A percentile compares a stretch with the other conserved stretches of the same genome.
Evolutionary conservation across 1,140 invertebrate genomes (phyloP).

Genomic region (Trialeurodes vaporariorum): DNA sequence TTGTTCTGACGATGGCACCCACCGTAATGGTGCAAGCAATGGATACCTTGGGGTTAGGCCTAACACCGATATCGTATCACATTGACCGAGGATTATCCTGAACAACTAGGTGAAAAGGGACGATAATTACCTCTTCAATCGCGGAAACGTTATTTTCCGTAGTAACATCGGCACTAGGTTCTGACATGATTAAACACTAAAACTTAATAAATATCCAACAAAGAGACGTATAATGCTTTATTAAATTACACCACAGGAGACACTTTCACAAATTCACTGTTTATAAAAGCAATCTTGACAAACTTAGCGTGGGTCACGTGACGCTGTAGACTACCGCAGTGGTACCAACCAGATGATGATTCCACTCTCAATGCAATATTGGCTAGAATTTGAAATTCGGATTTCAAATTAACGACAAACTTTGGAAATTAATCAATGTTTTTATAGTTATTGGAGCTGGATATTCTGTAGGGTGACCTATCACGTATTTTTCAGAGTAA

Average conservation of each 20-base stretch:
- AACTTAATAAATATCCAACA: no score
- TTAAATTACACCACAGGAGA: not conserved
- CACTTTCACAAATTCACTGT: not conserved
- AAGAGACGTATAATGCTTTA: no score
- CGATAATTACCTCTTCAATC: not conserved
- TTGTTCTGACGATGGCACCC: not conserved
- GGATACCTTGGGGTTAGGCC: not conserved
- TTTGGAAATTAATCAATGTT: no score
- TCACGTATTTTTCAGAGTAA: no score
- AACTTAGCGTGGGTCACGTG: not conserved
- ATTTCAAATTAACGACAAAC: no score
- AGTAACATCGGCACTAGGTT: not conserved
- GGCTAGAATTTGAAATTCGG: no score
- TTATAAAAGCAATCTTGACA: conserved; percentile 1
- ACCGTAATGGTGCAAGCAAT: not conserved
- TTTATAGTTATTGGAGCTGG: no score
- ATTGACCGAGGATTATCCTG: not conserved
- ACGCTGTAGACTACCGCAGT: not conserved
- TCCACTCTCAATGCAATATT: no score
- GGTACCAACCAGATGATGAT: not conserved
- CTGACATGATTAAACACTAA: not conserved
- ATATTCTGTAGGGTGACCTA: no score
- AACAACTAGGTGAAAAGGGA: not conserved
- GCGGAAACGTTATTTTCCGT: not conserved
- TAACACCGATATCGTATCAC: not conserved